phyloP scores from a whole-genome alignment of 2,888 invertebrate genomes.

The Chloroclystis v-ata region DNA sequence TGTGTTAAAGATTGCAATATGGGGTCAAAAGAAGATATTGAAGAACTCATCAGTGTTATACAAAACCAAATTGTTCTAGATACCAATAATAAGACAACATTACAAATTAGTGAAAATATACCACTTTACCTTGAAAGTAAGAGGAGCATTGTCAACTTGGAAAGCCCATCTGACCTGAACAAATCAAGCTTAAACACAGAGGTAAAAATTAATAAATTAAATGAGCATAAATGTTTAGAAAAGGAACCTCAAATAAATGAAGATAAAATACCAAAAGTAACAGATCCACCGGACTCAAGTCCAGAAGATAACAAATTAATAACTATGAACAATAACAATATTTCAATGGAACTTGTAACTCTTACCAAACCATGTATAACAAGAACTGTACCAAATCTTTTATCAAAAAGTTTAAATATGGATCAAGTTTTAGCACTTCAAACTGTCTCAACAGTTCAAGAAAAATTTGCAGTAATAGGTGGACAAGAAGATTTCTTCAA shows the following conservation, averaged over 20 bases:
- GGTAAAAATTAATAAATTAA: too few species aligned
- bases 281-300: slow-evolving; percentile 9
- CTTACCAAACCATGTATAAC: slow-evolving; percentile 25
- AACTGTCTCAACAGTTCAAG: slow-evolving; percentile 78
- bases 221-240: neutral
- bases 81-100: slow-evolving; percentile 21
- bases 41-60: slow-evolving; percentile 65
- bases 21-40: slow-evolving; percentile 80
- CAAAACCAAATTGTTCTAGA: slow-evolving; percentile 41
- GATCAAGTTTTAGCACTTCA: slow-evolving; percentile 79
- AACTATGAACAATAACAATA: slow-evolving; percentile 25
- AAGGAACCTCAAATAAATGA: slow-evolving; percentile 1
- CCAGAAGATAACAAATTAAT: slow-evolving; percentile 18
- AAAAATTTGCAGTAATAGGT: slow-evolving; percentile 87
- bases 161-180: slow-evolving; percentile 1
- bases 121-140: neutral
- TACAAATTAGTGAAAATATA: slow-evolving; percentile 27
- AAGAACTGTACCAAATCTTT: slow-evolving; percentile 80
- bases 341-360: slow-evolving; percentile 36
- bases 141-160: neutral
- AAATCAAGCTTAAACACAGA: neutral
- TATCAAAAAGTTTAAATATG: slow-evolving; percentile 79
- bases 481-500: slow-evolving; percentile 86
- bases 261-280: neutral
- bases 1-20: slow-evolving; percentile 89